Percentiles rank a stretch among this genome's conserved stretches.
Evolutionary conservation across 2,888 invertebrate species (phyloP).

Genomic region (Rhopalosiphum nymphaeae): DNA sequence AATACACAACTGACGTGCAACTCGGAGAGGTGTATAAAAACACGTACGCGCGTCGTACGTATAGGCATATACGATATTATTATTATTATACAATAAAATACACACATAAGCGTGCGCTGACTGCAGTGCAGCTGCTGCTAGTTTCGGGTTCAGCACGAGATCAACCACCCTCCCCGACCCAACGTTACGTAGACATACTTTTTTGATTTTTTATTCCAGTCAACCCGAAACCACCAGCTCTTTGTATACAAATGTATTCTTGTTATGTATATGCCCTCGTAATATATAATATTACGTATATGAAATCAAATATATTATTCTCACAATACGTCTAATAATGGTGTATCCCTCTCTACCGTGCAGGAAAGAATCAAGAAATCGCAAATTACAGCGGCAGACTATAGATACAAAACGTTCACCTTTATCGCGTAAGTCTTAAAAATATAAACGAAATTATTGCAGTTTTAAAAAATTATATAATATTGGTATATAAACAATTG

Average conservation of each 20-base stretch:
- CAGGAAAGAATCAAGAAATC: not conserved
- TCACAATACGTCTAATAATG: not conserved
- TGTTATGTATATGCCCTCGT: not conserved
- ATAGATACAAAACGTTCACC: not conserved
- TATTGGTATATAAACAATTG: not conserved
- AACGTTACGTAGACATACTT: not conserved
- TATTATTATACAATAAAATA: not conserved
- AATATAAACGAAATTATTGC: not conserved
- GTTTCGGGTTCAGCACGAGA: not conserved
- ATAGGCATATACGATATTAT: not conserved
- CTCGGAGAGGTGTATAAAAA: not conserved
- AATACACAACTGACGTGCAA: slow-evolving; percentile 7
- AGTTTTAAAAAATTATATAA: not conserved
- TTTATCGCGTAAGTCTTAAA: not conserved
- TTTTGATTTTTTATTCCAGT: not conserved
- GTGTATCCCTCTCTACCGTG: not conserved
- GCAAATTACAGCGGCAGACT: not conserved
- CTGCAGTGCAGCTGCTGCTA: not conserved
- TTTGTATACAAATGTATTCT: not conserved
- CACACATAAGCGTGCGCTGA: not conserved
- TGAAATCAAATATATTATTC: not conserved
- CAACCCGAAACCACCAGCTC: not conserved
- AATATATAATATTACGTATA: not conserved
- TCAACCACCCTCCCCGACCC: not conserved
- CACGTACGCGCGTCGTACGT: not conserved